These are phyloP conservation scores for Brassicogethes aeneus DNA, from an alignment of 2,888 invertebrate species.

Conservation along the genomic window DNA sequence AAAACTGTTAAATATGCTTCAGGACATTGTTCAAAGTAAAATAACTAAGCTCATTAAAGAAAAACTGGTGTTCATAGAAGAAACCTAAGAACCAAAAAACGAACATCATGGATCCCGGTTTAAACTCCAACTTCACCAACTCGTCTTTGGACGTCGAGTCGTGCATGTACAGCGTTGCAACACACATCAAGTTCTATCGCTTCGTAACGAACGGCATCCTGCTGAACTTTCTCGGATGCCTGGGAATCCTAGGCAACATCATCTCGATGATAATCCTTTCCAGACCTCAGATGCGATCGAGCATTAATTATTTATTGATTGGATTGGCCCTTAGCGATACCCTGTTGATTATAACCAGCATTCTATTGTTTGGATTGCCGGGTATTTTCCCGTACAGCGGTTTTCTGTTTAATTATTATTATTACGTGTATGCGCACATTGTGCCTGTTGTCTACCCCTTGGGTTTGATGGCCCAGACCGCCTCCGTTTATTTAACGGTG, in stretches of 20 bases:
- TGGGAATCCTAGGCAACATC: constrained; percentile 83
- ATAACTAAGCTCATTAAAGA: too few species aligned
- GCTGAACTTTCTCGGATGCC: constrained; percentile 68
- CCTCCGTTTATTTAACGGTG: constrained; percentile 84
- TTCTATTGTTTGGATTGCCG: constrained; percentile 78
- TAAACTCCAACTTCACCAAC: too few species aligned
- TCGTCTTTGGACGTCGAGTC: constrained; percentile 8
- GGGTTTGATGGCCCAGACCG: constrained; percentile 83
- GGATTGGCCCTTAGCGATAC: constrained; percentile 93
- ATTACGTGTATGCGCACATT: constrained; percentile 66
- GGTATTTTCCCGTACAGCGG: constrained; percentile 79
- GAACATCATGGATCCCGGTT: too few species aligned
- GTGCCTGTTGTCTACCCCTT: constrained; percentile 75
- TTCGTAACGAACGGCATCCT: constrained; percentile 78
- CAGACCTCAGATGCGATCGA: constrained; percentile 90
- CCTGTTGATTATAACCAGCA: constrained; percentile 76
- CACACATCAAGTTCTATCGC: constrained; percentile 48
- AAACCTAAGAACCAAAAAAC: too few species aligned
- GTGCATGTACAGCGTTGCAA: constrained; percentile 32
- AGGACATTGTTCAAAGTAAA: too few species aligned
- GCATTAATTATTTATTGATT: constrained; percentile 89
- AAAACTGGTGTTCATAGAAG: too few species aligned
- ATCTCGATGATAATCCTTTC: constrained; percentile 86
- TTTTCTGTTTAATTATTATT: constrained; percentile 66
- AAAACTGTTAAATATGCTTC: neutral